A percentile compares a stretch with the other conserved stretches of the same genome.
Conservation (phyloP, 2,888 invertebrate species). For the Halictus quadricinctus region DNA sequence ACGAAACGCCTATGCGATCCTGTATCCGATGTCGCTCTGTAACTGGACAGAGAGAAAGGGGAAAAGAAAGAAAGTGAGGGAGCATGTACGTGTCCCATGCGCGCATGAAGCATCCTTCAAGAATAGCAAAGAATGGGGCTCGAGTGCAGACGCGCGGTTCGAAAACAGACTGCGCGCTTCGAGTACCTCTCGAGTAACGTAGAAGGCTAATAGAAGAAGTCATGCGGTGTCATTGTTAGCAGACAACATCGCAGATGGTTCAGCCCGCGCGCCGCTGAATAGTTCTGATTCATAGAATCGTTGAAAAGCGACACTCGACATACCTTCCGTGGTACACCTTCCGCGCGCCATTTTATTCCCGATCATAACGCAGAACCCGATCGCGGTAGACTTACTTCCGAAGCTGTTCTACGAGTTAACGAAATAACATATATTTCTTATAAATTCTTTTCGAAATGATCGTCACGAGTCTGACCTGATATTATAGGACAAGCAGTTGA, state of each 20-base stretch:
- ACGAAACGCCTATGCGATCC: not conserved
- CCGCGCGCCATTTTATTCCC: not conserved
- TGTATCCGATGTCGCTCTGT: not conserved
- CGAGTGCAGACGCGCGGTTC: slow-evolving; percentile 22
- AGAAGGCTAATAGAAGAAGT: slow-evolving; percentile 78
- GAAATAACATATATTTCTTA: not conserved
- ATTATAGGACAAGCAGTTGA: too few species aligned
- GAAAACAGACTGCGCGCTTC: slow-evolving; percentile 41
- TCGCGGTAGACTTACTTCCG: not conserved
- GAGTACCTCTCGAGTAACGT: slow-evolving; percentile 71
- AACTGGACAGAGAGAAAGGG: not conserved
- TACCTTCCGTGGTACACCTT: not conserved
- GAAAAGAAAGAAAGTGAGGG: not conserved
- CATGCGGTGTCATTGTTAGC: slow-evolving; percentile 70
- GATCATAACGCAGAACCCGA: slow-evolving; percentile 7
- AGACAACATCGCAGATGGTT: slow-evolving; percentile 68
- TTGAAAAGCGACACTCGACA: slow-evolving; percentile 28
- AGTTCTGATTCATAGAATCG: slow-evolving; percentile 37
- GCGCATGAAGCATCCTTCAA: slow-evolving; percentile 12
- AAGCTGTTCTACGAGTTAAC: not conserved
- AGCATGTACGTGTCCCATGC: not conserved
- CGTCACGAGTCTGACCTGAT: too few species aligned
- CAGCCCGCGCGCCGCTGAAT: slow-evolving; percentile 43
- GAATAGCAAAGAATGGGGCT: slow-evolving; percentile 11
- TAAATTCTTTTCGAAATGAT: not conserved